Conservation (phyloP, 2,888 invertebrate genomes). For the Agrotis puta region DNA sequence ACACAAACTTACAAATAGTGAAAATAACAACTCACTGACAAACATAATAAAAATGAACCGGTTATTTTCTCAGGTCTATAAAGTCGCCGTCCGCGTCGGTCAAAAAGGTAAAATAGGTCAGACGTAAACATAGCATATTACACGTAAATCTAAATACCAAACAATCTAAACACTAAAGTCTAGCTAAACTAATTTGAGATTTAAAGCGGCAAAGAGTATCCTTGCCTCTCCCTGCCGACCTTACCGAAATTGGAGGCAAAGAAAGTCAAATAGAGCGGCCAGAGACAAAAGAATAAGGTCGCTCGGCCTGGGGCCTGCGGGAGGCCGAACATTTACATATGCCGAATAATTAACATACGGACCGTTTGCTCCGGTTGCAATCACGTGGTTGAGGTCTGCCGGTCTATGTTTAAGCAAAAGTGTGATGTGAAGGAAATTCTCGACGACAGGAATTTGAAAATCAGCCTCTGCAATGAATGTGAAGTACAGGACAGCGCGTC, state of each 20-base stretch:
- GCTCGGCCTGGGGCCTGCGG: slow-evolving; percentile 43
- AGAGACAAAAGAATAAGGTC: slow-evolving; percentile 62
- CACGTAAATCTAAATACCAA: slow-evolving; percentile 38
- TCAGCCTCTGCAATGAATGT: neutral
- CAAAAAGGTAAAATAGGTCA: slow-evolving; percentile 35
- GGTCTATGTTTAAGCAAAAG: slow-evolving; percentile 21
- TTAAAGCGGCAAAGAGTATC: slow-evolving; percentile 30
- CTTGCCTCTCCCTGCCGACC: slow-evolving; percentile 41
- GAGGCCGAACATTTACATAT: slow-evolving; percentile 58
- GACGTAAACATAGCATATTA: slow-evolving; percentile 19
- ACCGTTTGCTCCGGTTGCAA: slow-evolving; percentile 26
- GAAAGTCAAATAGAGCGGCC: slow-evolving; percentile 58
- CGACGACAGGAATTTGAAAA: too few species aligned
- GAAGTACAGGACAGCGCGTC: too few species aligned
- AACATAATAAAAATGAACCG: neutral
- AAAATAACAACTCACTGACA: neutral
- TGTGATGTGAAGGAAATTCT: slow-evolving; percentile 7
- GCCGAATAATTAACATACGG: slow-evolving; percentile 50
- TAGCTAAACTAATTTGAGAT: slow-evolving; percentile 34
- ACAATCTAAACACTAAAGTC: slow-evolving; percentile 39
- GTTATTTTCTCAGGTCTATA: slow-evolving; percentile 4
- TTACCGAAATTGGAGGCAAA: slow-evolving; percentile 46
- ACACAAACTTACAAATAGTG: neutral
- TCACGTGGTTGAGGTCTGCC: slow-evolving; percentile 32
- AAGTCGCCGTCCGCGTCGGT: too few species aligned